Evolutionary conservation across 53 echinoderm and acorn worm genomes (phyloP).

Genomic region (Actinopyga echinites): DNA sequence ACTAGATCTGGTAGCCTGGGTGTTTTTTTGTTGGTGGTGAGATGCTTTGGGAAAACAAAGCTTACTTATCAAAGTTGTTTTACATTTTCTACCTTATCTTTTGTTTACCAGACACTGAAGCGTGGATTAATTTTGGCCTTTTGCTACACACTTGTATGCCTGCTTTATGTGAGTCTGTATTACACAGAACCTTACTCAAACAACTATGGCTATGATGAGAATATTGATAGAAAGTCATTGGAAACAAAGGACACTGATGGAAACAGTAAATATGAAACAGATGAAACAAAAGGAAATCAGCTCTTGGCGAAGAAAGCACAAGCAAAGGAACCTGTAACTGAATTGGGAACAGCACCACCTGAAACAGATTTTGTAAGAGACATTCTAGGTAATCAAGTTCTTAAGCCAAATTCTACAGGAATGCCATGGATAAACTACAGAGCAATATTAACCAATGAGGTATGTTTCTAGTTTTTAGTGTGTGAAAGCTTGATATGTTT

Average conservation of each 20-base stretch:
- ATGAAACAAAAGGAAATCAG: background rate
- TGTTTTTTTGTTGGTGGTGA: background rate
- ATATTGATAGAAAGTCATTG: background rate
- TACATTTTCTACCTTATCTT: background rate
- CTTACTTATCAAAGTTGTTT: background rate
- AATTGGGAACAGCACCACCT: background rate
- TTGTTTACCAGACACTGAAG: slow-evolving; percentile 52
- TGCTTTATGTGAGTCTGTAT: slow-evolving; percentile 75
- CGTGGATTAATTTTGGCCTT: slow-evolving; percentile 69
- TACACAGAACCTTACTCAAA: slow-evolving; percentile 38
- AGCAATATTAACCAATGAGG: slow-evolving; percentile 27
- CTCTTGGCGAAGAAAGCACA: background rate
- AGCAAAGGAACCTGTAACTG: background rate
- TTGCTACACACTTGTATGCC: slow-evolving; percentile 74
- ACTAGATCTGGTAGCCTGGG: background rate
- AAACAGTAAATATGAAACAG: background rate
- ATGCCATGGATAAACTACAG: slow-evolving; percentile 30
- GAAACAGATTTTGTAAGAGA: background rate
- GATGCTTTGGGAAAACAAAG: background rate
- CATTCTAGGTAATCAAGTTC: background rate
- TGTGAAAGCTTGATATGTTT: too few species aligned
- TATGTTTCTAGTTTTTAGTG: background rate
- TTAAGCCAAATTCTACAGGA: slow-evolving; percentile 22
- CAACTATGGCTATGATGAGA: slow-evolving; percentile 25
- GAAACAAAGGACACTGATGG: background rate